phyloP scores from a whole-genome alignment of 2,113 vertebrate species.

The Trinectes maculatus region DNA sequence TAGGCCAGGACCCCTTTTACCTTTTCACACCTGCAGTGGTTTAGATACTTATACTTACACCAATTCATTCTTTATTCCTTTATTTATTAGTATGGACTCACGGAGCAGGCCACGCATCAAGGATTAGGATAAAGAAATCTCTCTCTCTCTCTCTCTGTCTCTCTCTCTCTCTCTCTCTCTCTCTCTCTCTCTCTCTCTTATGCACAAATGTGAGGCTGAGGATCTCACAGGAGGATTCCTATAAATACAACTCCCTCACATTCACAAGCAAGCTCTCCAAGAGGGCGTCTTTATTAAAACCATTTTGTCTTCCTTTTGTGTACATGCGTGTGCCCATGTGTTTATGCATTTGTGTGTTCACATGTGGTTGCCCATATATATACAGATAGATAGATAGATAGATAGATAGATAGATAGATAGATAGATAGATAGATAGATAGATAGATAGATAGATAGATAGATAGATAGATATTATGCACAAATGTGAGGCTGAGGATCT shows the following conservation, averaged over 20 bases:
- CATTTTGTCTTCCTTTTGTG: constrained; percentile 75
- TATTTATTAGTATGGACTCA: constrained; percentile 65
- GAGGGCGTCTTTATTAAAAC: constrained; percentile 80
- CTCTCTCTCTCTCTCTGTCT: constrained; percentile 26
- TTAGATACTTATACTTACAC: constrained; percentile 65
- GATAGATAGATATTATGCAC: too few species aligned
- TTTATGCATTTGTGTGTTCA: too few species aligned
- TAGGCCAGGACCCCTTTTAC: constrained; percentile 44
- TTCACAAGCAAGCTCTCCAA: constrained; percentile 74
- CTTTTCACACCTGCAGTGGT: constrained; percentile 45
- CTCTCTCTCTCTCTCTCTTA: constrained; percentile 22
- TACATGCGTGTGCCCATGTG: constrained; percentile 19
- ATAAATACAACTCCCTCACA: constrained; percentile 78
- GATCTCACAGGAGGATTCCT: constrained; percentile 74
- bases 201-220: constrained; percentile 61
- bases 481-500: constrained; percentile 65
- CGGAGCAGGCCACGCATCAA: constrained; percentile 47
- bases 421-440: too few species aligned
- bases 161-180: constrained; percentile 15
- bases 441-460: too few species aligned
- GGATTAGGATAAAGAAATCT: constrained; percentile 50
- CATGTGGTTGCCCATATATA: neutral
- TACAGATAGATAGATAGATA: too few species aligned
- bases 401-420: too few species aligned
- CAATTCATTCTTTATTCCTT: constrained; percentile 64